Evolutionary conservation across 2,113 vertebrate species (phyloP).

Genomic region (Bucco capensis): DNA sequence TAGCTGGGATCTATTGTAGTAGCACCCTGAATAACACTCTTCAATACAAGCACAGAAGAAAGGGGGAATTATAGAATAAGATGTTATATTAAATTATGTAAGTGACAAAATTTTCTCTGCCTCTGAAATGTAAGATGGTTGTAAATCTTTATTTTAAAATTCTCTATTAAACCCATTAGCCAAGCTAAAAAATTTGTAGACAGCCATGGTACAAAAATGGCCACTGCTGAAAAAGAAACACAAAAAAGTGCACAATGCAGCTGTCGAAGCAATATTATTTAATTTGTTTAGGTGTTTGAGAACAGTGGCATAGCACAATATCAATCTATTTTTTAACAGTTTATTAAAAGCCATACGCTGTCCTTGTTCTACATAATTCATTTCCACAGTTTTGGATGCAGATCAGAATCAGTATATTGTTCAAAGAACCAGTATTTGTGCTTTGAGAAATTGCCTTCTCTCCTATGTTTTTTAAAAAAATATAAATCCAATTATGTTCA

Average conservation of each 20-base stretch:
- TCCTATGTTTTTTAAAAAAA: not conserved
- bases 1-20: not conserved
- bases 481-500: not conserved
- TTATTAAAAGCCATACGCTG: not conserved
- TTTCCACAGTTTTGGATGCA: not conserved
- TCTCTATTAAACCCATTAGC: not conserved
- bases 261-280: not conserved
- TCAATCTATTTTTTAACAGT: not conserved
- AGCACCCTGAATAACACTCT: accelerated
- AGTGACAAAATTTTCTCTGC: not conserved
- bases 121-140: not conserved
- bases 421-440: not conserved
- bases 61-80: not conserved
- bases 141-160: not conserved
- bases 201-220: not conserved
- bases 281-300: not conserved
- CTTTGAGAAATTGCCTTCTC: not conserved
- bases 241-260: not conserved
- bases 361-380: not conserved
- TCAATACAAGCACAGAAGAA: not conserved
- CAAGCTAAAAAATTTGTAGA: not conserved
- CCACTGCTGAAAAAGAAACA: not conserved
- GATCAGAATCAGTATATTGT: not conserved
- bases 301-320: not conserved
- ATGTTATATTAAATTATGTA: not conserved